Evolutionary conservation across 2,113 vertebrate species (phyloP).

Genomic region (Tauraco erythrolophus): DNA sequence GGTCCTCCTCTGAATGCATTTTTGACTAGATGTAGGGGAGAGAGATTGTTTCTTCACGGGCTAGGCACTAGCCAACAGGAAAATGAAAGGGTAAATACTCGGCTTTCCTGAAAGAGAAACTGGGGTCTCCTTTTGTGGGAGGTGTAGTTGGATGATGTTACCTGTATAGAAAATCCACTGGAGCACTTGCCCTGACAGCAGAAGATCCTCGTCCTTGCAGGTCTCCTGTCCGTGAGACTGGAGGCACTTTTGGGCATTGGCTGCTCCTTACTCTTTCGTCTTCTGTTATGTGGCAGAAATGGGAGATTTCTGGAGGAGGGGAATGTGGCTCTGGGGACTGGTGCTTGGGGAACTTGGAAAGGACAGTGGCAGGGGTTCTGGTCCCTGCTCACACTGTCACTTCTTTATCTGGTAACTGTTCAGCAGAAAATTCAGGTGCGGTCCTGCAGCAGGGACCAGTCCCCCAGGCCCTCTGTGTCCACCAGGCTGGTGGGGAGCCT

Average conservation of each 20-base stretch:
- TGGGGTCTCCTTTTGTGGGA: background rate
- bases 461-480: accelerated
- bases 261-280: background rate
- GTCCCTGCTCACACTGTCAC: background rate
- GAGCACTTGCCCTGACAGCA: background rate
- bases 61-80: background rate
- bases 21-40: background rate
- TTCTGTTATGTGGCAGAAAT: background rate
- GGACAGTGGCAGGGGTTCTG: background rate
- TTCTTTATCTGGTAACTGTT: background rate
- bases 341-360: background rate
- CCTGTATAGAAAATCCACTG: background rate
- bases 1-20: background rate
- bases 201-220: background rate
- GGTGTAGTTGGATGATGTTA: background rate
- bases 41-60: background rate
- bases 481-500: background rate
- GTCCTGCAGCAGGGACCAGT: background rate
- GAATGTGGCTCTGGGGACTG: background rate
- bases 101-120: background rate
- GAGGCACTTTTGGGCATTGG: background rate
- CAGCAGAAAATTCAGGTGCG: background rate
- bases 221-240: background rate
- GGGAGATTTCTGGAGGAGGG: background rate
- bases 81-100: background rate